Evolutionary conservation across 2,888 invertebrate species (phyloP).

Genomic region (Dryococelus australis): DNA sequence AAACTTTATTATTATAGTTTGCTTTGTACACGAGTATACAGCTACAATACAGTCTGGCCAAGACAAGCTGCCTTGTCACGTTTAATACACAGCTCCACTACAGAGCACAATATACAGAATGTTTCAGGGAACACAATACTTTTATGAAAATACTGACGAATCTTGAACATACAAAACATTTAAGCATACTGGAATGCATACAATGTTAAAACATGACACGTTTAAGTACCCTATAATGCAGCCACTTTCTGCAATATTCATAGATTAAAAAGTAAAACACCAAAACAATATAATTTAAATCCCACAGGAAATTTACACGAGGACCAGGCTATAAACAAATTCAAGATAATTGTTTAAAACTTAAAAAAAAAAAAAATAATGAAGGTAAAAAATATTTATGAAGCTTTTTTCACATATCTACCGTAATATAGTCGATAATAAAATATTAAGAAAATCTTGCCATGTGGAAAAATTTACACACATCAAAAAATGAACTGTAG

Average conservation of each 20-base stretch:
- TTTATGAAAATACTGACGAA: conserved; percentile 7
- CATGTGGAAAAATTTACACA: not conserved
- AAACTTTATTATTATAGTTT: not conserved
- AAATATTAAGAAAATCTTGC: too few species aligned
- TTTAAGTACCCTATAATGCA: not conserved
- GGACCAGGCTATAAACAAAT: too few species aligned
- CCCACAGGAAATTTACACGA: not conserved
- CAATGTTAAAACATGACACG: not conserved
- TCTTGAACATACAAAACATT: not conserved
- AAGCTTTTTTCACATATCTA: too few species aligned
- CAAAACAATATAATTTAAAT: not conserved
- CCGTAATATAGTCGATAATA: too few species aligned
- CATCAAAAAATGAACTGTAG: not conserved
- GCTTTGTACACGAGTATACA: not conserved
- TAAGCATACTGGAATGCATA: conserved; percentile 16
- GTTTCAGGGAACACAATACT: not conserved
- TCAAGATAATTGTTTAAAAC: too few species aligned
- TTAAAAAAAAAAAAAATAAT: too few species aligned
- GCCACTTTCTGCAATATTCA: not conserved
- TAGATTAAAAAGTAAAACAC: not conserved
- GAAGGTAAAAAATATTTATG: too few species aligned
- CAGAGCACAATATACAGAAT: not conserved
- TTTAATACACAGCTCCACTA: not conserved
- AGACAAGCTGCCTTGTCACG: not conserved
- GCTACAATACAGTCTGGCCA: not conserved